phyloP scores from a whole-genome alignment of 2,888 invertebrate species.

The Priapulus caudatus region DNA sequence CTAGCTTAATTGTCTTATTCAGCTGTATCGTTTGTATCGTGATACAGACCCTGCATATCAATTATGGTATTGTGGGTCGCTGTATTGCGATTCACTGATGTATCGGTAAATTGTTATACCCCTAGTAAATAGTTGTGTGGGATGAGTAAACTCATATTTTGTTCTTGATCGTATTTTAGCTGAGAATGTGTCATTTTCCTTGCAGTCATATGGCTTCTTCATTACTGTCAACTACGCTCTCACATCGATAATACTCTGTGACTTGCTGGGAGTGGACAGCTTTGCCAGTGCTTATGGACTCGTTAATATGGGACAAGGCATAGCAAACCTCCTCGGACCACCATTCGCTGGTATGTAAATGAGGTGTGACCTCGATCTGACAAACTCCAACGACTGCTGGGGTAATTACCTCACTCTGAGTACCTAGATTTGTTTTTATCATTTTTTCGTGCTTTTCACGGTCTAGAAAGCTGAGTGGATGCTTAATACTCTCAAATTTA shows the following conservation, averaged over 20 bases:
- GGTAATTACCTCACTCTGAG: background rate
- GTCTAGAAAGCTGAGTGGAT: background rate
- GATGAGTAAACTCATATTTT: too few relatives aligned
- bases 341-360: conserved; percentile 73
- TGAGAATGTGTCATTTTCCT: conserved; percentile 34
- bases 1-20: too few relatives aligned
- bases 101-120: too few relatives aligned
- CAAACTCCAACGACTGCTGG: background rate
- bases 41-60: too few relatives aligned
- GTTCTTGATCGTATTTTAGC: too few relatives aligned
- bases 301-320: conserved; percentile 70
- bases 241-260: conserved; percentile 76
- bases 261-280: conserved; percentile 73
- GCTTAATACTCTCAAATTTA: conserved; percentile 7
- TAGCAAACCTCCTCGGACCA: conserved; percentile 78
- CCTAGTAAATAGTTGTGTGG: too few relatives aligned
- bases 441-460: background rate
- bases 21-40: too few relatives aligned
- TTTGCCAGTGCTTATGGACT: conserved; percentile 85
- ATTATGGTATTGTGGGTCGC: too few relatives aligned
- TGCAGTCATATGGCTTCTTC: conserved; percentile 70
- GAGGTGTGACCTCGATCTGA: background rate
- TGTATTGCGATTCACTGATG: too few relatives aligned
- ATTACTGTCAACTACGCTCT: conserved; percentile 85
- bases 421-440: background rate